Evolutionary conservation across 2,888 invertebrate genomes (phyloP), one percentile per base, ranked within the genome.

Genomic region (Mimachlamys varia): DNA sequence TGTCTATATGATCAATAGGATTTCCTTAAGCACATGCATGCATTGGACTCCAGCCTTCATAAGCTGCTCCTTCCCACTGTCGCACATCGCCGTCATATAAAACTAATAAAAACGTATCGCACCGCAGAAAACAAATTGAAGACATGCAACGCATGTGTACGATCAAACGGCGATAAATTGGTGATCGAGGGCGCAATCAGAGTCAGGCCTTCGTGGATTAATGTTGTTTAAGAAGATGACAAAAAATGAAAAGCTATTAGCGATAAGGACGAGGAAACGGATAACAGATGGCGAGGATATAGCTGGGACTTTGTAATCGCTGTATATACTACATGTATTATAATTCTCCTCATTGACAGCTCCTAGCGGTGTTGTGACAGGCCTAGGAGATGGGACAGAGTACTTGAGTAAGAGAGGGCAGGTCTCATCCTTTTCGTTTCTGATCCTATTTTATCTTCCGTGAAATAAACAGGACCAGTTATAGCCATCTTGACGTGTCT

Each of bases 201-300:
- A 33, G 15, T 0, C 0, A 0, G 76, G 76, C 22, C 27, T 76
- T 76, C 27, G 76, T 33, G 33, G 76, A 76, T 76, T 33, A 76
- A 76, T 76, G 76, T 76, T 22, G 76, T 76, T 76, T 33, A 58
- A 76, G 76, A 76, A 76, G 76, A 76, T 76, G 76, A 76, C 76
- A 76, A 76, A 76, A 58, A 76, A 62, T 76, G 76, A 76, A 76
- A 76, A 76, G 76, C 33, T 76, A 76, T 76, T 76, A 76, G 33
- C 33, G 76, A 76, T 76, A 76, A 76, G 76, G 76, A 76, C 76
- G 33, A 76, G 76, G 27, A 76, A 76, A 76, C 22, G 76, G 13
- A 76, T 76, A 27, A 19, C 76, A 76, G 76, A 76, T 76, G 76
- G 76, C 27, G 76, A 13, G 13, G 33, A 33, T 76, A 76, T 12